phyloP scores from a whole-genome alignment of 1,140 invertebrate species.

The Choristoneura fumiferana region DNA sequence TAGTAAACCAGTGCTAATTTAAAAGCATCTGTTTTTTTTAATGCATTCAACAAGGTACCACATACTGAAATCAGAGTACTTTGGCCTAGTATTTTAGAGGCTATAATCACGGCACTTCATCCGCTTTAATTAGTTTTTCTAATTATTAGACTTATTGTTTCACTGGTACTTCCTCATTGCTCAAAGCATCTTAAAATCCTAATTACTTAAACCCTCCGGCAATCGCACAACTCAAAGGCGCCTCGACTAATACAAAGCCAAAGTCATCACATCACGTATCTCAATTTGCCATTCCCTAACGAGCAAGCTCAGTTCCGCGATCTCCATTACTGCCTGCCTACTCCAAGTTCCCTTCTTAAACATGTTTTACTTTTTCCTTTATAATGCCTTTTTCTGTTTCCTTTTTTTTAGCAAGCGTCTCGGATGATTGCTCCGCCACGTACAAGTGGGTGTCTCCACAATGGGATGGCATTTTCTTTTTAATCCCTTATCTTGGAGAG shows the following conservation, averaged over 20 bases:
- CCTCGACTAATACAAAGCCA: constrained; percentile 13
- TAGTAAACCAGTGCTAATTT: too few relatives aligned
- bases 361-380: constrained; percentile 51
- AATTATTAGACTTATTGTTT: too few relatives aligned
- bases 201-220: constrained; percentile 14
- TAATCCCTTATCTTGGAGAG: constrained; percentile 50
- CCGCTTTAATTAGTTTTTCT: too few relatives aligned
- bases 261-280: constrained; percentile 18
- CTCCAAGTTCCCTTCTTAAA: constrained; percentile 31
- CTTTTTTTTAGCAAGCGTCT: constrained; percentile 51
- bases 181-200: neutral
- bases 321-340: constrained; percentile 21
- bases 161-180: too few relatives aligned
- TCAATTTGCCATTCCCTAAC: constrained; percentile 17
- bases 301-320: constrained; percentile 12
- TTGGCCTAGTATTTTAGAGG: too few relatives aligned
- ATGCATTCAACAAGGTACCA: too few relatives aligned
- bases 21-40: too few relatives aligned
- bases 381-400: constrained; percentile 37
- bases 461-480: constrained; percentile 55
- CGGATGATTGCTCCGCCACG: constrained; percentile 55
- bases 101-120: too few relatives aligned
- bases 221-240: constrained; percentile 1
- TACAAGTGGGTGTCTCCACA: constrained; percentile 47
- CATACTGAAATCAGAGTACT: too few relatives aligned